Conservation (phyloP, 1,140 invertebrate genomes). For the Chymomyza costata region DNA sequence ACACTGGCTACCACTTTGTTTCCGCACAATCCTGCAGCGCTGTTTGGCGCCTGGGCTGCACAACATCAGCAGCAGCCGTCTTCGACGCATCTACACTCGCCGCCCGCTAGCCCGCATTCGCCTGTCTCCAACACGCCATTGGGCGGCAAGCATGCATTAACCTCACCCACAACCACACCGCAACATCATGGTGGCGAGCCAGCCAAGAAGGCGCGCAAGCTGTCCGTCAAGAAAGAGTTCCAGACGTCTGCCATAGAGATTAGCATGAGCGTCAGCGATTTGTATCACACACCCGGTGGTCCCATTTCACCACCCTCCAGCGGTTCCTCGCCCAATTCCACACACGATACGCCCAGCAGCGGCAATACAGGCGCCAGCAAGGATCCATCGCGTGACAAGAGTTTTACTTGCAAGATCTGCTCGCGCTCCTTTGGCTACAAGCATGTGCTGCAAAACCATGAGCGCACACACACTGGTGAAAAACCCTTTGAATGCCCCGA, state of each 20-base stretch:
- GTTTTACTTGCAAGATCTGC: conserved; percentile 92
- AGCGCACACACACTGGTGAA: conserved; percentile 96
- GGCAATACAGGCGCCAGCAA: conserved; percentile 66
- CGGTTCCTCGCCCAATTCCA: conserved; percentile 77
- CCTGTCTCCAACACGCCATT: conserved; percentile 40
- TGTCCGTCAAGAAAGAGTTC: conserved; percentile 74
- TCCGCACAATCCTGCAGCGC: conserved; percentile 76
- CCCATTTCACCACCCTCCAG: conserved; percentile 76
- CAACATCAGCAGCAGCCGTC: conserved; percentile 61
- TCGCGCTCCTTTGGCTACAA: conserved; percentile 94
- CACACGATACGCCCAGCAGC: conserved; percentile 50
- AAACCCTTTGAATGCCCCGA: conserved; percentile 97
- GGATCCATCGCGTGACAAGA: conserved; percentile 83
- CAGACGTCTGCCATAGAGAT: conserved; percentile 54
- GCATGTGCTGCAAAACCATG: conserved; percentile 96
- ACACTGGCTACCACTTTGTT: conserved; percentile 74
- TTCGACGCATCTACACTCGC: conserved; percentile 64
- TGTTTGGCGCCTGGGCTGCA: conserved; percentile 77
- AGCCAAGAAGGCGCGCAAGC: conserved; percentile 67
- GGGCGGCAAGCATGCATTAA: conserved; percentile 49
- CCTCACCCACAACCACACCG: conserved; percentile 60
- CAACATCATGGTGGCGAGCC: conserved; percentile 53
- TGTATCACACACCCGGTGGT: conserved; percentile 74
- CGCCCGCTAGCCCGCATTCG: conserved; percentile 65
- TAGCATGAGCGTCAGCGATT: conserved; percentile 57